phyloP scores from a whole-genome alignment of 2,113 vertebrate species.

The Eclectus roratus region DNA sequence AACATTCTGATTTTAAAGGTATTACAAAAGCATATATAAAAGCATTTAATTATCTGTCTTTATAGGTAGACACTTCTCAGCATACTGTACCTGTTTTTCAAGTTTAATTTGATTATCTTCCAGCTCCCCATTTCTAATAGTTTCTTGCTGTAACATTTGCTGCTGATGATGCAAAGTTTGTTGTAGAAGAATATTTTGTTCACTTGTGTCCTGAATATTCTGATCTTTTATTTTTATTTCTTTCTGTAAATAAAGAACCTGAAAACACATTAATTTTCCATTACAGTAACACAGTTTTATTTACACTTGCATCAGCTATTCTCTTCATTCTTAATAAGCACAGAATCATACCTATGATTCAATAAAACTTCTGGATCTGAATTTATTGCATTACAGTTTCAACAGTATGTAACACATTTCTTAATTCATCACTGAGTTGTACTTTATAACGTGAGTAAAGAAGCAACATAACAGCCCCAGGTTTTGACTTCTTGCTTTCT shows the following conservation, averaged over 20 bases:
- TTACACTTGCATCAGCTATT: background rate
- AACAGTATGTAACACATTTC: background rate
- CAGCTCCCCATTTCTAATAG: slow-evolving; percentile 82
- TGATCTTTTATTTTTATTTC: slow-evolving; percentile 79
- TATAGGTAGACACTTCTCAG: background rate
- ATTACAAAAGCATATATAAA: background rate
- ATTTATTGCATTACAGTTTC: background rate
- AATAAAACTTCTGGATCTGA: background rate
- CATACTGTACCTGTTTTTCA: slow-evolving; percentile 81
- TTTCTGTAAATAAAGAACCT: slow-evolving; percentile 86
- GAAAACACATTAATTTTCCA: slow-evolving; percentile 42
- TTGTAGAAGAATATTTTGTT: slow-evolving; percentile 87
- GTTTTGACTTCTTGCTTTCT: background rate
- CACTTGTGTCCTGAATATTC: slow-evolving; percentile 75
- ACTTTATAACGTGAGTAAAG: background rate
- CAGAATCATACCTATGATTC: background rate
- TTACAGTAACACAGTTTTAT: background rate
- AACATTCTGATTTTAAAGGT: background rate
- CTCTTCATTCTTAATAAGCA: background rate
- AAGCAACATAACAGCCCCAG: background rate
- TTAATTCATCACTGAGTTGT: background rate
- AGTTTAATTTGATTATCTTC: slow-evolving; percentile 89
- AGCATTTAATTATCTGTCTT: background rate
- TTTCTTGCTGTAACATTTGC: slow-evolving; percentile 91
- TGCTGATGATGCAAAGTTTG: slow-evolving; percentile 87